Base-by-base conservation (phyloP, 1,140 invertebrate species). In the Tribolium madens region DNA sequence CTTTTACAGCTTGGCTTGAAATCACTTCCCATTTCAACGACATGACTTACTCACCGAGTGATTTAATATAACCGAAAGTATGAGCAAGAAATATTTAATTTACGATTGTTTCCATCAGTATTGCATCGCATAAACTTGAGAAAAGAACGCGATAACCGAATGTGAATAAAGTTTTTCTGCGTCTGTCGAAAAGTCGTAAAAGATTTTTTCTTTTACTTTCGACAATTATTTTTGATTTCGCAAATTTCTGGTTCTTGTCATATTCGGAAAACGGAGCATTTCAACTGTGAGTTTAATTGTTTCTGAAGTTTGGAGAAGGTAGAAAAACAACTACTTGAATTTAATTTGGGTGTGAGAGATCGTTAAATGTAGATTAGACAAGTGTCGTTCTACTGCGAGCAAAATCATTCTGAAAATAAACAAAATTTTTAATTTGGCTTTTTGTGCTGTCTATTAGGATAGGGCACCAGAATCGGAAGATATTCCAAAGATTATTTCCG, bases 401-500 rank as follows among this genome's bases (percentile, higher is more conserved):
- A 10, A 10, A 10, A 42, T 42, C 36, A 26, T 26, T 42, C 9
- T 42, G n/a, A 42, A 42, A 42, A 42, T 42, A 42, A 42, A 42
- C 36, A 42, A 42, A n/a, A 9, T 42, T 42, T 42, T 42, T 42
- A 42, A 42, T 42, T 42, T 31, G 6, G 6, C 26, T 31, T 31
- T 31, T 31, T 31, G 36, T 42, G 36, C 36, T 42, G 36, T 42
- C 36, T 42, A 42, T 42, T 42, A 4, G n/a, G n/a, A 42, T 10
- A 7, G n/a, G 9, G 36, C 36, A 7, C 36, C 36, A 15, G 57
- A 64, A 64, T 64, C 26, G 26, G 26, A 12, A 9, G 6, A 33
- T 33, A 33, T 64, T 64, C 31, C 26, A 12, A 13, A 64, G 57
- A 64, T 64, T 64, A 64, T 64, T 64, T 33, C 57, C 57, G 57